These are phyloP conservation scores for Platalea minor DNA, from an alignment of 2,797 vertebrate species.

Conservation along the genomic window DNA sequence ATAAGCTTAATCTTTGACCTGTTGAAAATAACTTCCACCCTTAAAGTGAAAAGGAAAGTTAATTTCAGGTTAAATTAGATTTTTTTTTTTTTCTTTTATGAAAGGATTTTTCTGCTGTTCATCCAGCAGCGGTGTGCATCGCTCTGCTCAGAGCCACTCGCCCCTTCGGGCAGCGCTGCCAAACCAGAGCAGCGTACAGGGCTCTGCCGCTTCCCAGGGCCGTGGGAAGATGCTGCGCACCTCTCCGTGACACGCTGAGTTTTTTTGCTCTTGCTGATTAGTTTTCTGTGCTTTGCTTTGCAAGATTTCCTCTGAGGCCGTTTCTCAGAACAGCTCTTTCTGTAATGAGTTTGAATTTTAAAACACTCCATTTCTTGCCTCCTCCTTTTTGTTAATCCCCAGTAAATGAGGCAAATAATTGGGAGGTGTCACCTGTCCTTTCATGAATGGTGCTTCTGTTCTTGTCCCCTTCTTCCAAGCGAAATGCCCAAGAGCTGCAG, in stretches of 20 bases:
- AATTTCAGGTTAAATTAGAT: background rate
- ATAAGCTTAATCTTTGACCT: background rate
- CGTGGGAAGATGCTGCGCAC: background rate
- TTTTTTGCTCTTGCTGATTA: background rate
- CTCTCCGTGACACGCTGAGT: background rate
- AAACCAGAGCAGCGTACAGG: background rate
- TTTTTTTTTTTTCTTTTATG: background rate
- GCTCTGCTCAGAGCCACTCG: background rate
- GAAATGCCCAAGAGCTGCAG: background rate
- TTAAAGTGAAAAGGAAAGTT: background rate
- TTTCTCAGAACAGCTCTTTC: slow-evolving; percentile 16
- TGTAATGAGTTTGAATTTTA: slow-evolving; percentile 43
- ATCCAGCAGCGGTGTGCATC: background rate
- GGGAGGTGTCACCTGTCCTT: slow-evolving; percentile 1
- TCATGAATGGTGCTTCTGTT: background rate
- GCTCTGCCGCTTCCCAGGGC: background rate
- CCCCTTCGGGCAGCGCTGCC: background rate
- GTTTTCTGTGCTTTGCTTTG: slow-evolving; percentile 4
- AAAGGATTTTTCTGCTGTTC: background rate
- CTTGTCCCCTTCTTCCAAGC: background rate
- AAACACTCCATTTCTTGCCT: background rate
- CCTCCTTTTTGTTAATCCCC: slow-evolving; percentile 39
- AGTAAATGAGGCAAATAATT: slow-evolving; percentile 24
- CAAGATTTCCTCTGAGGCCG: background rate
- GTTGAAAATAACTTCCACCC: background rate